A percentile compares a stretch with the other conserved stretches of the same genome.
These are phyloP conservation scores for Mionectes macconnelli DNA, from an alignment of 2,113 vertebrate genomes.

Conservation along the genomic window DNA sequence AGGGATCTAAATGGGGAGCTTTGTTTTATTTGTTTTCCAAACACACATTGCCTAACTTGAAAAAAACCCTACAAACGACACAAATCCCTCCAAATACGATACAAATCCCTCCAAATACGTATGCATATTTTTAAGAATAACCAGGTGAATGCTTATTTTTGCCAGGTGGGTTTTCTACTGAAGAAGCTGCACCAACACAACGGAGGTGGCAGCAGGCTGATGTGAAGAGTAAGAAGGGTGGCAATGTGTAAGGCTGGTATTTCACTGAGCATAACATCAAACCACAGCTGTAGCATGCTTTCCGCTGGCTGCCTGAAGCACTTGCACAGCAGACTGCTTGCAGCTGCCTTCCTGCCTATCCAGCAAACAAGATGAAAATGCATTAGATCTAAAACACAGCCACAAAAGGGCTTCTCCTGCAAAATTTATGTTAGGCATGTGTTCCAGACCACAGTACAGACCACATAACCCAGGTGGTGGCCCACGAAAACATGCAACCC, in stretches of 20 bases:
- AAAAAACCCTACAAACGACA: not conserved
- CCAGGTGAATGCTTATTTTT: not conserved
- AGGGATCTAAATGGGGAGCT: not conserved
- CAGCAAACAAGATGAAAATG: not conserved
- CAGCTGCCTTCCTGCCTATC: constrained; percentile 28
- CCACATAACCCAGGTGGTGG: not conserved
- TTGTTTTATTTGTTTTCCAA: not conserved
- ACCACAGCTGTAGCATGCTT: constrained; percentile 40
- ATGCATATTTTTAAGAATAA: not conserved
- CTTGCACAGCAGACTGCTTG: not conserved
- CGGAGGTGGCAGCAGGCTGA: not conserved
- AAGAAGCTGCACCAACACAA: not conserved
- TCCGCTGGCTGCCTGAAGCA: constrained; percentile 7
- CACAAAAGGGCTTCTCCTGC: not conserved
- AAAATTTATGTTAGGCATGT: not conserved
- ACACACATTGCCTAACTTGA: not conserved
- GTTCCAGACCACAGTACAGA: not conserved
- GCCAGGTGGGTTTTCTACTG: not conserved
- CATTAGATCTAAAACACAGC: not conserved
- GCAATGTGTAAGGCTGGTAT: not conserved
- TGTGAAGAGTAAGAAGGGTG: not conserved
- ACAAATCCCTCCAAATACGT: not conserved
- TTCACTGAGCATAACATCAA: not conserved
- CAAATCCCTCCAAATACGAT: not conserved
- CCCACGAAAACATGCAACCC: not conserved